phyloP scores from a whole-genome alignment of 92 coral and sea anemone species.

The Zoanthus sociatus region DNA sequence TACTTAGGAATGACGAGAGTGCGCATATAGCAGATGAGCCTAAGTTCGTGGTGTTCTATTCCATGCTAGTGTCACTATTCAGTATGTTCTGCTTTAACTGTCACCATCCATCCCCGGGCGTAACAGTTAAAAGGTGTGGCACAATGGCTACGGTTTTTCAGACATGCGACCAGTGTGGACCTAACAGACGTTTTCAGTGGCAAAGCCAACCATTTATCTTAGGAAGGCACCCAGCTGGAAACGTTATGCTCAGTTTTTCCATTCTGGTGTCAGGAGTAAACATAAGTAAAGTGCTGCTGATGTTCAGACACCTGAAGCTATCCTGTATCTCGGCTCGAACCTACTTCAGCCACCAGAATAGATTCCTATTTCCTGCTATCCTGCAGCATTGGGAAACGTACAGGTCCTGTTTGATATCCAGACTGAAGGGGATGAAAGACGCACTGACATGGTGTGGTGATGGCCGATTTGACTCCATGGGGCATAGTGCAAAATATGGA shows the following conservation, averaged over 20 bases:
- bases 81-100: neutral
- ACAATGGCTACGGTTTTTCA: neutral
- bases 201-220: no score
- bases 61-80: neutral
- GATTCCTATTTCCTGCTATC: neutral
- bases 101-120: neutral
- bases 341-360: neutral
- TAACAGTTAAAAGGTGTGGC: neutral
- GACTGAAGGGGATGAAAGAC: conserved; percentile 8
- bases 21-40: neutral
- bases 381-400: conserved; percentile 6
- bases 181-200: neutral
- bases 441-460: conserved; percentile 7
- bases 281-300: no score
- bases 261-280: no score
- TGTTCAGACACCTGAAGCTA: neutral
- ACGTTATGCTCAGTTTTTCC: no score
- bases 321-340: neutral
- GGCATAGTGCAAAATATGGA: conserved; percentile 15
- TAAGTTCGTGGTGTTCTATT: neutral
- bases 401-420: neutral
- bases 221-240: no score
- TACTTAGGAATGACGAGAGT: neutral
- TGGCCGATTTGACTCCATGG: neutral
- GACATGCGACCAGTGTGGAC: neutral